Evolutionary conservation across 2,797 vertebrate genomes (phyloP), one percentile per base, ranked within the genome.

Genomic region (Coendou prehensilis): DNA sequence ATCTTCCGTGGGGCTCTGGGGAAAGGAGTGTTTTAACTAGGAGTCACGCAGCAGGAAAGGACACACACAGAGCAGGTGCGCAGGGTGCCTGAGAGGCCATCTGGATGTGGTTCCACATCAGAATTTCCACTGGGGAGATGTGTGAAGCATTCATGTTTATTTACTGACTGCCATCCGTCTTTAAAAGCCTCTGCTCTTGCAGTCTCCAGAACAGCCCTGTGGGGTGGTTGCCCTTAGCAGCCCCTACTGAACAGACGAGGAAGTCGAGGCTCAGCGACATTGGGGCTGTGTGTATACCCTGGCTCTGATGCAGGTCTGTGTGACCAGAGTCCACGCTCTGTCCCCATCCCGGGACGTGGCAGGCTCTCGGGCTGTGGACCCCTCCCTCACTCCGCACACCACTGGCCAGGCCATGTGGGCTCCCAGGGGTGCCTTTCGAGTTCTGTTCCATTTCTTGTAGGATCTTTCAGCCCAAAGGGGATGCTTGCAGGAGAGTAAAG

Each of bases 401-500:
- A 0, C 52, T 7, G 41, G 63, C 50, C 80, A 64, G 63, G 45
- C 83, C 64, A 9, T 9, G 41, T 17, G 28, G 59, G 41, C n/a
- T 71, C 93, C 73, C 92, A 67, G 61, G 69, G 93, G 41, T 23
- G 89, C 50, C 64, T 63, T 61, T 71, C 86, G 91, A 81, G 92
- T 89, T 83, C 83, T 22, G 33, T 83, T 90, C 93, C 89, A 52
- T 79, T 95, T 91, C 41, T 26, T 23, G 75, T 41, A 45, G 86
- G 94, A n/a, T 64, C 33, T 81, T 93, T 81, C 47, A 81, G 18
- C 57, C 79, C 52, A 23, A 87, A 92, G 96, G 76, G 76, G 93
- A 91, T 89, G 97, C 56, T 91, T 87, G 80, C 97, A 97, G 85
- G 93, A 88, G 93, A 87, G 78, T 97, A 97, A 98, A 98, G 98